Evolutionary conservation across 2,888 invertebrate genomes (phyloP).

Genomic region (Hirtodrosophila cameraria): DNA sequence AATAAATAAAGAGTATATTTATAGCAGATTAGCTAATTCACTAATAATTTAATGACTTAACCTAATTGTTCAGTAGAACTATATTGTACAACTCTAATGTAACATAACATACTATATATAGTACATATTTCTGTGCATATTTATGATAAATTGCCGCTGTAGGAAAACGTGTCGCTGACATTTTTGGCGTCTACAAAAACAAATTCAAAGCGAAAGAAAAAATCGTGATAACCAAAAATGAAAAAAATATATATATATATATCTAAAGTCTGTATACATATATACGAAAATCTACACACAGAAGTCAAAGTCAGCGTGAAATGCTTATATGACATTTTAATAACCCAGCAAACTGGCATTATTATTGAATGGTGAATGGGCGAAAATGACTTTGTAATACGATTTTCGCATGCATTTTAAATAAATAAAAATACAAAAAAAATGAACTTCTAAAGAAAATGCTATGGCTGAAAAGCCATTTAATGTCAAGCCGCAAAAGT

Average conservation of each 20-base stretch:
- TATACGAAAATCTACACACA: constrained; percentile 14
- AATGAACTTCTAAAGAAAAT: constrained; percentile 18
- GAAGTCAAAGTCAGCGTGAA: constrained; percentile 64
- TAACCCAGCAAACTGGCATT: constrained; percentile 68
- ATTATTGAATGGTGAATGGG: constrained; percentile 63
- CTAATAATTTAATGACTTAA: too few relatives aligned
- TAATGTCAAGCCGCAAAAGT: constrained; percentile 56
- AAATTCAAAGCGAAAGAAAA: constrained; percentile 25
- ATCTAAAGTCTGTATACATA: background rate
- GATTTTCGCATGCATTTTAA: constrained; percentile 31
- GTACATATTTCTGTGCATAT: constrained; percentile 52
- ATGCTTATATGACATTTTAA: constrained; percentile 74
- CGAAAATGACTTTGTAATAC: constrained; percentile 60
- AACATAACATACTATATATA: constrained; percentile 8
- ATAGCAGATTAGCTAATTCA: too few relatives aligned
- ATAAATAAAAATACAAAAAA: background rate
- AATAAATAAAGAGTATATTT: too few relatives aligned
- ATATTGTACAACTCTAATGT: too few relatives aligned
- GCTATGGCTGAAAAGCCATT: constrained; percentile 58
- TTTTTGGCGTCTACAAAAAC: constrained; percentile 63
- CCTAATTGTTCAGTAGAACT: too few relatives aligned
- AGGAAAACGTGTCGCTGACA: constrained; percentile 71
- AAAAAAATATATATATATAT: constrained; percentile 1
- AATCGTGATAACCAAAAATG: constrained; percentile 7
- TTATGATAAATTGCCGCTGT: constrained; percentile 74